These are phyloP conservation scores for Bombyx mori DNA, from an alignment of 1,140 invertebrate species.

Conservation along the genomic window ASM3026992v2 NC_085115.1:9509001-9509500, in stretches of 20 bases:
- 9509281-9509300: too few species aligned
- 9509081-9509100: slow-evolving; percentile 48
- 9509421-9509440: slow-evolving; percentile 19
- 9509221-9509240: neutral
- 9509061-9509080: slow-evolving; percentile 70
- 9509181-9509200: slow-evolving; percentile 1
- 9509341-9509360: neutral
- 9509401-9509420: slow-evolving; percentile 11
- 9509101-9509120: slow-evolving; percentile 15
- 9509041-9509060: slow-evolving; percentile 71
- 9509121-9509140: neutral
- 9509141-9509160: slow-evolving; percentile 2
- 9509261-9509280: too few species aligned
- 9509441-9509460: slow-evolving; percentile 5
- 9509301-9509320: too few species aligned
- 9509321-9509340: too few species aligned
- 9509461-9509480: too few species aligned
- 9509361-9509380: neutral
- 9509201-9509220: neutral
- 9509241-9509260: too few species aligned
- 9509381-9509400: neutral
- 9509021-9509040: slow-evolving; percentile 70
- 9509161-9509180: slow-evolving; percentile 30
- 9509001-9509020: slow-evolving; percentile 50
- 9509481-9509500: slow-evolving; percentile 9